Conservation (phyloP, 2,888 invertebrate species). For the Dynastes maya region DNA sequence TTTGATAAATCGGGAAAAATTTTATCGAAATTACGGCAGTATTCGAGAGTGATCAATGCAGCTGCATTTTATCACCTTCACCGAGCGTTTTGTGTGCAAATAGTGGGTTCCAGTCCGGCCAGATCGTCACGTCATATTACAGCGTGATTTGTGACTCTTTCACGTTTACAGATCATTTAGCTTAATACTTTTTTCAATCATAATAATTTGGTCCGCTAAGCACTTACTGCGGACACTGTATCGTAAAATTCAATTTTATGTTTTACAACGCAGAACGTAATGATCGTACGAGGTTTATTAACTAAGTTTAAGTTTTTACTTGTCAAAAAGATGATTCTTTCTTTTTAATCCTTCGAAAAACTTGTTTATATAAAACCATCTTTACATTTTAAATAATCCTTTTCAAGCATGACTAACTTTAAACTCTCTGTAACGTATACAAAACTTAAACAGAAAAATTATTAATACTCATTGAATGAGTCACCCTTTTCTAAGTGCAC, state of each 20-base stretch:
- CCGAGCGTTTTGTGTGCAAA: slow-evolving; percentile 31
- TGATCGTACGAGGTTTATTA: background rate
- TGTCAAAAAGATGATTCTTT: background rate
- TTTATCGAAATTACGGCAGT: slow-evolving; percentile 21
- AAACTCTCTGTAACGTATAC: background rate
- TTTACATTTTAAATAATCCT: background rate
- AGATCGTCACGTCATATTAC: slow-evolving; percentile 48
- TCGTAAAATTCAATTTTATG: slow-evolving; percentile 47
- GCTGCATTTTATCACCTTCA: slow-evolving; percentile 49
- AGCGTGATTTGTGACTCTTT: slow-evolving; percentile 50
- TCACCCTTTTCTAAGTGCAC: slow-evolving; percentile 21
- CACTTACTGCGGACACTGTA: slow-evolving; percentile 20
- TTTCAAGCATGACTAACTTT: slow-evolving; percentile 11
- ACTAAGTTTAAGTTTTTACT: slow-evolving; percentile 7
- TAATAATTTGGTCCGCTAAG: slow-evolving; percentile 47
- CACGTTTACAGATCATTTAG: slow-evolving; percentile 50
- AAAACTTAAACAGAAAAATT: background rate
- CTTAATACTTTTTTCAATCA: slow-evolving; percentile 51
- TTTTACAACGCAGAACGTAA: background rate
- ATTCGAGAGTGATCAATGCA: slow-evolving; percentile 27
- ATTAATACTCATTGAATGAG: slow-evolving; percentile 38
- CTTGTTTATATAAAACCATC: background rate
- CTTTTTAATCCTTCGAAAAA: background rate
- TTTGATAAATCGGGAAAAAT: slow-evolving; percentile 29
- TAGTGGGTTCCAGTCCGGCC: slow-evolving; percentile 37